phyloP scores from a whole-genome alignment of 2,888 invertebrate genomes.

The Brachypalpus laphriformis region DNA sequence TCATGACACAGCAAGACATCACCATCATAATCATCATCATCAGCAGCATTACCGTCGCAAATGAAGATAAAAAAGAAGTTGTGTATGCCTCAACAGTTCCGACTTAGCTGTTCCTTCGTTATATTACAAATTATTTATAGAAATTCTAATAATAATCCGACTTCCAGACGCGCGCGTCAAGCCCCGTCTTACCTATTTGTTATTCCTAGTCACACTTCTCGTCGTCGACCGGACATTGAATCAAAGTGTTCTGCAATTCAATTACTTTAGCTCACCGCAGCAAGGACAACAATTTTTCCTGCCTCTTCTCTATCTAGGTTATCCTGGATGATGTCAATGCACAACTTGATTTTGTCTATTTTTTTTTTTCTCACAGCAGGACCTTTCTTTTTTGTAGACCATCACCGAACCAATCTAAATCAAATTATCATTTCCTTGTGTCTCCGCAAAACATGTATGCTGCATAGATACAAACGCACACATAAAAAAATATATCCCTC shows the following conservation, averaged over 20 bases:
- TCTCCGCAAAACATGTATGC: background rate
- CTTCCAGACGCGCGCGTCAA: slow-evolving; percentile 13
- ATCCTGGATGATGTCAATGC: slow-evolving; percentile 21
- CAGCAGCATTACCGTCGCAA: background rate
- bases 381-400: slow-evolving; percentile 22
- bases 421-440: slow-evolving; percentile 68
- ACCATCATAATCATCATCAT: background rate
- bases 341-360: background rate
- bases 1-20: slow-evolving; percentile 9
- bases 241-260: slow-evolving; percentile 64
- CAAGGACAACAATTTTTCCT: slow-evolving; percentile 28
- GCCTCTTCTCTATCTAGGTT: background rate
- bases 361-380: background rate
- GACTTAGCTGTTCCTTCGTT: background rate
- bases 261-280: slow-evolving; percentile 57
- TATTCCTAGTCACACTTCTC: slow-evolving; percentile 41
- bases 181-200: slow-evolving; percentile 8
- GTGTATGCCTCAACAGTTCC: background rate
- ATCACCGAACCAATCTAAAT: slow-evolving; percentile 67
- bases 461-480: background rate
- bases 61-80: slow-evolving; percentile 13
- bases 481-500: slow-evolving; percentile 49
- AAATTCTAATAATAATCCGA: slow-evolving; percentile 34
- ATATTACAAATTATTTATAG: slow-evolving; percentile 29
- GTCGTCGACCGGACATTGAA: slow-evolving; percentile 59